A percentile compares a stretch with the other conserved stretches of the same genome.
Evolutionary conservation across 92 coral and sea anemone species (phyloP).

Genomic region (Phenganax subtilis): DNA sequence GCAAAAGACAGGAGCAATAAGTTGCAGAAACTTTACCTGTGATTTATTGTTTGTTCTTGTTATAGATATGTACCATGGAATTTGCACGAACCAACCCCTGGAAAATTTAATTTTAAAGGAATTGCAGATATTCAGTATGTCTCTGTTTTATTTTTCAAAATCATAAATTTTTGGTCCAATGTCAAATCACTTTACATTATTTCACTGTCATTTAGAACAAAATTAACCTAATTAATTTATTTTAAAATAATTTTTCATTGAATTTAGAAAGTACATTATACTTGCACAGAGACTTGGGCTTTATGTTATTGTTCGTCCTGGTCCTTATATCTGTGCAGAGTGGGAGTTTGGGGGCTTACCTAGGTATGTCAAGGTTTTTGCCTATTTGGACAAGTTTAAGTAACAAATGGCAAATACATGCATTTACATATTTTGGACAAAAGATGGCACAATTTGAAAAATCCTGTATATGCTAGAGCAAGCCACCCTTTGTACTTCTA

Average conservation of each 20-base stretch:
- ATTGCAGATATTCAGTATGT: slow-evolving; percentile 59
- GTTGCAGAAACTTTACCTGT: no score
- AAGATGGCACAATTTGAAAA: no score
- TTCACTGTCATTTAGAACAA: not conserved
- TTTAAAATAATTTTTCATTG: not conserved
- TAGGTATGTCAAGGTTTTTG: slow-evolving; percentile 48
- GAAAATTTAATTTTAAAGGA: no score
- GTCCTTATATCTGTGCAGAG: slow-evolving; percentile 94
- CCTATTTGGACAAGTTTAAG: not conserved
- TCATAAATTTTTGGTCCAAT: no score
- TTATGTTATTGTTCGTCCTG: slow-evolving; percentile 86
- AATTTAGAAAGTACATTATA: slow-evolving; percentile 63
- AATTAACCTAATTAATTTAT: not conserved
- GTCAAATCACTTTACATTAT: no score
- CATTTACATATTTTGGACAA: no score
- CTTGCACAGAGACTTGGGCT: slow-evolving; percentile 70
- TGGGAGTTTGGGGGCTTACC: slow-evolving; percentile 98
- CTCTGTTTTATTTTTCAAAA: not conserved
- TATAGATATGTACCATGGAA: slow-evolving; percentile 85
- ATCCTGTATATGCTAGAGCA: no score
- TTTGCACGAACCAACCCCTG: slow-evolving; percentile 67
- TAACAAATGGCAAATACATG: not conserved
- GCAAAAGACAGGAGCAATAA: no score
- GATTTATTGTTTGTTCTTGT: not conserved
- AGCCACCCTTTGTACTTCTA: no score